These are phyloP conservation scores for Phalacrocorax pelagicus DNA, from an alignment of 2,113 vertebrate genomes.

Conservation along the genomic window DNA sequence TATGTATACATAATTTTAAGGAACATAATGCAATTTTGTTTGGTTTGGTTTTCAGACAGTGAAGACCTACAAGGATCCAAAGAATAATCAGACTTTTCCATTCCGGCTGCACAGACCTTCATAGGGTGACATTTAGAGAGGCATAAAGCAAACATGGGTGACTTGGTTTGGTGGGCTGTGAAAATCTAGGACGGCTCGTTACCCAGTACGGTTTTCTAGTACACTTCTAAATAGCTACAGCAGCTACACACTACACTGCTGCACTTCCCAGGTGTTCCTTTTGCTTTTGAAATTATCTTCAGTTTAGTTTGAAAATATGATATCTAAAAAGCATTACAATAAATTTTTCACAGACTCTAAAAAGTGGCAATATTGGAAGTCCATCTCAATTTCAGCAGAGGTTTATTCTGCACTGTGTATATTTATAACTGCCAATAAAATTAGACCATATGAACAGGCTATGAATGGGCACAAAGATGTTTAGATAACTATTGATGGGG, in stretches of 20 bases:
- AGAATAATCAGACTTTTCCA: background rate
- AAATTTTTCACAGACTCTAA: background rate
- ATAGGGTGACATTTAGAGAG: background rate
- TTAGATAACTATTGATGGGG: background rate
- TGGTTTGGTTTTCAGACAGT: background rate
- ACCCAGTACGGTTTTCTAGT: accelerated
- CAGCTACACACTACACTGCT: background rate
- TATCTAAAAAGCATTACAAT: background rate
- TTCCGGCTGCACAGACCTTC: background rate
- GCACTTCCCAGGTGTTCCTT: background rate
- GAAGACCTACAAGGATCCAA: background rate
- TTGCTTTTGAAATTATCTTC: background rate
- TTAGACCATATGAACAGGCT: background rate
- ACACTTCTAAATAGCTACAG: background rate
- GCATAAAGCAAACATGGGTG: background rate
- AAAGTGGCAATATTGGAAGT: background rate
- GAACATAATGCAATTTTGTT: background rate
- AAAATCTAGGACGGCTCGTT: background rate
- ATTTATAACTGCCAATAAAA: background rate
- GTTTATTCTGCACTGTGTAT: background rate
- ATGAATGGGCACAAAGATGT: background rate
- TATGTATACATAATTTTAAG: background rate
- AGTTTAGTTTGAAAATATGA: background rate
- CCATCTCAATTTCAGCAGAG: background rate
- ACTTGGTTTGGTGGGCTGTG: background rate